Evolutionary conservation across 2,797 vertebrate species (phyloP).

Genomic region (Melanotaenia nigrans): DNA sequence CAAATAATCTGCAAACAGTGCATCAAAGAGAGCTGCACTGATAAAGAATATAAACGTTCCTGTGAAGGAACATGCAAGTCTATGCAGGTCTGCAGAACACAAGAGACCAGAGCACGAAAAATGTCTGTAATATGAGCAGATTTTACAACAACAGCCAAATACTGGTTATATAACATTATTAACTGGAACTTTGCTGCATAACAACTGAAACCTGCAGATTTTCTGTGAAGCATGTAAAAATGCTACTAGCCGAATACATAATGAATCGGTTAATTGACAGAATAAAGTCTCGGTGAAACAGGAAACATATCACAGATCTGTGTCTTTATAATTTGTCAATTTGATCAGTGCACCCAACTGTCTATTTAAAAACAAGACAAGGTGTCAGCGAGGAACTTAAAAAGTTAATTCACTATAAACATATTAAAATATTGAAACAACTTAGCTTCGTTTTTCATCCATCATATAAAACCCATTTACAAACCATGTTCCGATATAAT

Average conservation of each 20-base stretch:
- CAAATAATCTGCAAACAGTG: background rate
- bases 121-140: background rate
- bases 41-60: conserved; percentile 1
- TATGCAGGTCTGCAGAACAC: conserved; percentile 10
- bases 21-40: background rate
- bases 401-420: background rate
- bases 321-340: background rate
- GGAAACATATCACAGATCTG: background rate
- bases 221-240: conserved; percentile 1
- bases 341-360: background rate
- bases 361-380: background rate
- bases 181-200: background rate
- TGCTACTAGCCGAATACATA: background rate
- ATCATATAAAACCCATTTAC: background rate
- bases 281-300: background rate
- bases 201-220: background rate
- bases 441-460: background rate
- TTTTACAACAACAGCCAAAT: conserved; percentile 26
- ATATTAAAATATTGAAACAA: background rate
- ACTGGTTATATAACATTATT: background rate
- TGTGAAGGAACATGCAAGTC: conserved; percentile 4
- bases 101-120: background rate
- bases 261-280: background rate
- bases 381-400: background rate
- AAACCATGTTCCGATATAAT: background rate